These are phyloP conservation scores for Micronisus gabar DNA, from an alignment of 2,113 vertebrate species.

Conservation along the genomic window DNA sequence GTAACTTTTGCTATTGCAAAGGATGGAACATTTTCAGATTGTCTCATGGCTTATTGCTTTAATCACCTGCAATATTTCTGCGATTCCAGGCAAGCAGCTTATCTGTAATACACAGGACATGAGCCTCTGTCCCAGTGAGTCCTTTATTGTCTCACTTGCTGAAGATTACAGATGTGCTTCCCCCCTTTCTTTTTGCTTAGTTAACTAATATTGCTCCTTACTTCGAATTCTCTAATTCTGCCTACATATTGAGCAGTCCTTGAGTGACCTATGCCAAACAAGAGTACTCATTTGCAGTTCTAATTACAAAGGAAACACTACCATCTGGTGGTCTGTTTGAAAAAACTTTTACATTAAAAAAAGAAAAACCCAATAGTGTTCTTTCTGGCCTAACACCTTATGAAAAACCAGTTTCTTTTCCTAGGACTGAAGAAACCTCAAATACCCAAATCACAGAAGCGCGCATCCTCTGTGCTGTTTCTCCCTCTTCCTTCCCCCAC, in stretches of 20 bases:
- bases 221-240: not conserved
- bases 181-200: not conserved
- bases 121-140: not conserved
- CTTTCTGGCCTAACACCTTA: not conserved
- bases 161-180: not conserved
- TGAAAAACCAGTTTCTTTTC: not conserved
- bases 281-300: not conserved
- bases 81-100: not conserved
- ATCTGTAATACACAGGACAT: not conserved
- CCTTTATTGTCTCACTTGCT: not conserved
- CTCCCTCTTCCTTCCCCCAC: too few relatives aligned
- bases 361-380: not conserved
- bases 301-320: slow-evolving; percentile 66
- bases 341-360: not conserved
- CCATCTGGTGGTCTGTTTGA: slow-evolving; percentile 70
- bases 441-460: not conserved
- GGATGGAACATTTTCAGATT: not conserved
- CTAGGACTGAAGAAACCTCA: not conserved
- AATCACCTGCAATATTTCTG: not conserved
- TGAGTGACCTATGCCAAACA: slow-evolving; percentile 38
- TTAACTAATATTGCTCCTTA: not conserved
- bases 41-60: not conserved
- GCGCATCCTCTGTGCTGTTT: not conserved
- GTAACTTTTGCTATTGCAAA: not conserved
- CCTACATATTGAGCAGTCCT: slow-evolving; percentile 2